phyloP scores from a whole-genome alignment of 2,113 vertebrate species.

The Rissa tridactyla region DNA sequence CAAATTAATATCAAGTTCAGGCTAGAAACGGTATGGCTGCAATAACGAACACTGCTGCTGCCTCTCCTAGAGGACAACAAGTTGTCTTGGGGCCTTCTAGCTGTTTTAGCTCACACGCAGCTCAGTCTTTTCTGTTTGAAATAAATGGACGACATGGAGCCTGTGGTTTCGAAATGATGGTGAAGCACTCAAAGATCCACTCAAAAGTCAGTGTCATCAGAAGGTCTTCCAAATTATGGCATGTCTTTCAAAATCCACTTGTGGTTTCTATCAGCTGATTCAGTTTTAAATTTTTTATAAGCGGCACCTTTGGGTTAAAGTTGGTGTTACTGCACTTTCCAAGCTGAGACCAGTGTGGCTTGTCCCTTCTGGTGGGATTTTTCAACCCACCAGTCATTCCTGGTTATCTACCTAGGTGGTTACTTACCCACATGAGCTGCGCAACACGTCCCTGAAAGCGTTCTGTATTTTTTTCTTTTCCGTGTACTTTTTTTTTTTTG shows the following conservation, averaged over 20 bases:
- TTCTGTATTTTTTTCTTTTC: not conserved
- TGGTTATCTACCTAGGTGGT: not conserved
- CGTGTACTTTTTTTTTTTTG: not conserved
- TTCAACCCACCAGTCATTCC: not conserved
- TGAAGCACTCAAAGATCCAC: not conserved
- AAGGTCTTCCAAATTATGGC: not conserved
- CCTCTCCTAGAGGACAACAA: not conserved
- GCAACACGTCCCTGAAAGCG: not conserved
- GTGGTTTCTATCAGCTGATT: not conserved
- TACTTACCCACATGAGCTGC: not conserved
- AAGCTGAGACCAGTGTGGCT: not conserved
- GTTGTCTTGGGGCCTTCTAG: too few species aligned
- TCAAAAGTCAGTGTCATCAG: not conserved
- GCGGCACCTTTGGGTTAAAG: not conserved
- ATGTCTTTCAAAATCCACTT: not conserved
- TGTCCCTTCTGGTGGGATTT: not conserved
- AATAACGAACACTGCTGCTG: rapidly evolving
- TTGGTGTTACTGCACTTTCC: not conserved
- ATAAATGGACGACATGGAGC: not conserved
- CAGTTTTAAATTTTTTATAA: not conserved
- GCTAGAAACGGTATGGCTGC: not conserved
- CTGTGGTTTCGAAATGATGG: not conserved
- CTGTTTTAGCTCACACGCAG: not conserved
- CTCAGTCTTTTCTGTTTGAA: not conserved
- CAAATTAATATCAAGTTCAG: not conserved